Evolutionary conservation across 2,888 invertebrate genomes (phyloP).

Genomic region (Zygothrica quintamaculata): DNA sequence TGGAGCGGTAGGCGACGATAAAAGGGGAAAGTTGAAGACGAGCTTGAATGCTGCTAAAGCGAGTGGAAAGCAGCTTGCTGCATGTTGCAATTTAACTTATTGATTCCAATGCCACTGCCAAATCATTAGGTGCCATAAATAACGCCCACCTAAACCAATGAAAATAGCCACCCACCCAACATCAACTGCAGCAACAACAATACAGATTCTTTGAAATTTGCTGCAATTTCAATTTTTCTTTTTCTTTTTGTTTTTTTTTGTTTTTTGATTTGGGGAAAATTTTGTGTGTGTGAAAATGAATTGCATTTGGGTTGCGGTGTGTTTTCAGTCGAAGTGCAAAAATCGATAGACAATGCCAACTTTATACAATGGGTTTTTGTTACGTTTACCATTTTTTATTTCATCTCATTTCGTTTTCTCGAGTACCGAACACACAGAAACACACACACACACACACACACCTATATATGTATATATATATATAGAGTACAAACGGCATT

Average conservation of each 20-base stretch:
- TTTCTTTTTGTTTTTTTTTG: conserved; percentile 8
- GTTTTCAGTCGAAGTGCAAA: conserved; percentile 69
- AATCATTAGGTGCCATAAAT: conserved; percentile 72
- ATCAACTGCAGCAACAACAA: not conserved
- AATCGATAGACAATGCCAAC: conserved; percentile 74
- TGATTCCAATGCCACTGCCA: conserved; percentile 34
- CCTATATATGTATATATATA: not conserved
- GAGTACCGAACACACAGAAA: conserved; percentile 49
- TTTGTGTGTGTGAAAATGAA: conserved; percentile 65
- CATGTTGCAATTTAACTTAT: conserved; percentile 35
- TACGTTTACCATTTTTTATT: conserved; percentile 30
- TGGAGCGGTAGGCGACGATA: no score
- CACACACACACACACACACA: conserved; percentile 5
- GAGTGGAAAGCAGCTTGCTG: conserved; percentile 6
- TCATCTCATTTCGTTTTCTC: conserved; percentile 69
- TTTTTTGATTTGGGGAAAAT: conserved; percentile 5
- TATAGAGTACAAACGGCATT: conserved; percentile 13
- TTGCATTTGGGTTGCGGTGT: conserved; percentile 59
- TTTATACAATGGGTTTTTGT: conserved; percentile 55
- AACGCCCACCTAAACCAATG: conserved; percentile 48
- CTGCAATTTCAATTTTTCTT: conserved; percentile 40
- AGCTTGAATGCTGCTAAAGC: conserved; percentile 2
- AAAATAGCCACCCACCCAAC: conserved; percentile 18
- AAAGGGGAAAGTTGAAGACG: conserved; percentile 2
- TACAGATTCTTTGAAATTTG: conserved; percentile 35